Evolutionary conservation across 2,888 invertebrate genomes (phyloP).

Genomic region (Congeria kusceri): DNA sequence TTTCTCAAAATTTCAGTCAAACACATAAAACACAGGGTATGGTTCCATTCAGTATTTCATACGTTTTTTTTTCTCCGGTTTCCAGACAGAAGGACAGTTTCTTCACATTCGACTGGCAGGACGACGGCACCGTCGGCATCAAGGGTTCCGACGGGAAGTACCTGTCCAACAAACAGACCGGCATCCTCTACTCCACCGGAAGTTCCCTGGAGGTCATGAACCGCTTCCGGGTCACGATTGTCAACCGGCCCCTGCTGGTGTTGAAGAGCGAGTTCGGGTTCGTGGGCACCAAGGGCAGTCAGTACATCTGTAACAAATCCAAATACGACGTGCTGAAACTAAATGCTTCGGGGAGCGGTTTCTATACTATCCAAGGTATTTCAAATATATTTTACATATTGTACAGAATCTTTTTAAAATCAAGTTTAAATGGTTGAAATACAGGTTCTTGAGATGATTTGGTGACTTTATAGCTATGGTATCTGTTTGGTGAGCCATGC

Average conservation of each 20-base stretch:
- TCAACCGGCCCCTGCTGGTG: constrained; percentile 93
- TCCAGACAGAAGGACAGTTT: constrained; percentile 84
- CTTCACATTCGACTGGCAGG: constrained; percentile 96
- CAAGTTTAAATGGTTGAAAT: no score
- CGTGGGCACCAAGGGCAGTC: constrained; percentile 95
- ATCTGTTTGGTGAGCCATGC: no score
- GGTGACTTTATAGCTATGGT: no score
- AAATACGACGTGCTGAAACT: constrained; percentile 97
- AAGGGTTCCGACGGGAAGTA: constrained; percentile 97
- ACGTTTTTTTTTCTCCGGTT: no score
- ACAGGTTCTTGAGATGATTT: no score
- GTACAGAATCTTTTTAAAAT: no score
- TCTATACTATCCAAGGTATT: constrained; percentile 97
- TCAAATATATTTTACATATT: no score
- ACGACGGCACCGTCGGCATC: constrained; percentile 95
- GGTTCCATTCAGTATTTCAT: no score
- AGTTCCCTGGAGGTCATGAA: constrained; percentile 94
- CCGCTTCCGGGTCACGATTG: constrained; percentile 92
- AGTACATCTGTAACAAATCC: constrained; percentile 94
- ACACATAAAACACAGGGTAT: no score
- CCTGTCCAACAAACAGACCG: constrained; percentile 96
- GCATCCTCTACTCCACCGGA: constrained; percentile 95
- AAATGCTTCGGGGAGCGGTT: constrained; percentile 92
- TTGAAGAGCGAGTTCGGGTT: constrained; percentile 98
- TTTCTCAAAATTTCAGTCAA: no score